A percentile compares a stretch with the other conserved stretches of the same genome.
Conservation (phyloP, 2,113 vertebrate species). For the Leucosticte australis region DNA sequence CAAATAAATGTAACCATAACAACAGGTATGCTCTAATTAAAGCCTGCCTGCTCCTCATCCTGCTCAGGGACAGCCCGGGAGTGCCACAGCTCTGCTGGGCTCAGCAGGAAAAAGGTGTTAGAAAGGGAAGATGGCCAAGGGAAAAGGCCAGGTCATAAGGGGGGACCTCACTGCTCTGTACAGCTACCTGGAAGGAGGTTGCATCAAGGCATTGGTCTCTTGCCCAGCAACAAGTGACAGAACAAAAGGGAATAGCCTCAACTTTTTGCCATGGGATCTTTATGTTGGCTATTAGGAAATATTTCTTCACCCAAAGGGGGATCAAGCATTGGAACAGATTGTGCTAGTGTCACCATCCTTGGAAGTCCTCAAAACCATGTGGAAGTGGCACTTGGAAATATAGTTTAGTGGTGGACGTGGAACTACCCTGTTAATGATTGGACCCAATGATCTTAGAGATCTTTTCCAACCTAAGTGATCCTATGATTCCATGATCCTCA, state of each 20-base stretch:
- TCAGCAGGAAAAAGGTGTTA: neutral
- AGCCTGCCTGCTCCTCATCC: neutral
- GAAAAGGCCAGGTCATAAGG: neutral
- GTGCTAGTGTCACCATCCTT: neutral
- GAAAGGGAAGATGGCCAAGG: neutral
- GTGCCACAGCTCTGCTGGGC: neutral
- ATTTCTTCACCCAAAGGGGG: neutral
- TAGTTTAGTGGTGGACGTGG: neutral
- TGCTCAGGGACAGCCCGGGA: neutral
- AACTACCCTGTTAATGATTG: neutral
- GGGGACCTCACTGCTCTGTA: neutral
- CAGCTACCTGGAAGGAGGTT: neutral
- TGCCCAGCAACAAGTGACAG: neutral
- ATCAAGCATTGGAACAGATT: neutral
- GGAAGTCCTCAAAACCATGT: neutral
- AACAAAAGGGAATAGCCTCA: neutral
- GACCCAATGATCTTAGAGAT: neutral
- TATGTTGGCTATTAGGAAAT: neutral
- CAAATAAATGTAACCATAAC: slow-evolving; percentile 69
- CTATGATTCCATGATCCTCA: neutral
- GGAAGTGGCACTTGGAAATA: neutral
- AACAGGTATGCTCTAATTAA: slow-evolving; percentile 10
- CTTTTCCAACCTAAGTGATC: neutral
- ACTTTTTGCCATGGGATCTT: neutral
- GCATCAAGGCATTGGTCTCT: rapidly evolving